Evolutionary conservation across 1,140 invertebrate species (phyloP).

Genomic region (Papilio aristodemus): DNA sequence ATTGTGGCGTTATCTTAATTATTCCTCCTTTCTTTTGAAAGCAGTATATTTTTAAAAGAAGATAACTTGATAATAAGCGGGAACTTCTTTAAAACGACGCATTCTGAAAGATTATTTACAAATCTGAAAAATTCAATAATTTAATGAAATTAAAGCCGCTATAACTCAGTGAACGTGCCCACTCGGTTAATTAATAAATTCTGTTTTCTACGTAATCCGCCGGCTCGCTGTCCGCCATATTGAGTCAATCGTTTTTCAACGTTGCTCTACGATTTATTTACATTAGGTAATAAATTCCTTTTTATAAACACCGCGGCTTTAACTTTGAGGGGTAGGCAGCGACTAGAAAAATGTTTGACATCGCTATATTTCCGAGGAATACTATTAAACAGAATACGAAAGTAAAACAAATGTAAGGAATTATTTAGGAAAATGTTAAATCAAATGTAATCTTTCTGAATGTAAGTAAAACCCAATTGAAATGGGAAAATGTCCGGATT

Average conservation of each 20-base stretch:
- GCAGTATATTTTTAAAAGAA: too few relatives aligned
- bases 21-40: too few relatives aligned
- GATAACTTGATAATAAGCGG: too few relatives aligned
- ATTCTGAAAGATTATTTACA: too few relatives aligned
- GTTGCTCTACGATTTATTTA: neutral
- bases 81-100: too few relatives aligned
- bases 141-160: too few relatives aligned
- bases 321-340: neutral
- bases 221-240: slow-evolving; percentile 5
- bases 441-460: neutral
- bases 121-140: too few relatives aligned
- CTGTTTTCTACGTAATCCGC: slow-evolving; percentile 9
- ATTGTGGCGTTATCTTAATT: too few relatives aligned
- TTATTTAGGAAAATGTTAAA: neutral
- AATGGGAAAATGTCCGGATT: neutral
- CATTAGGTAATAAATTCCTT: neutral
- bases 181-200: slow-evolving; percentile 12
- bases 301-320: neutral
- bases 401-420: too few relatives aligned
- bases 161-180: neutral
- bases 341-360: too few relatives aligned
- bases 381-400: too few relatives aligned
- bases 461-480: neutral
- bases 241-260: slow-evolving; percentile 7
- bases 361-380: too few relatives aligned